These are phyloP conservation scores for Aythya baeri DNA, from an alignment of 2,113 vertebrate genomes.

Conservation along the genomic window DNA sequence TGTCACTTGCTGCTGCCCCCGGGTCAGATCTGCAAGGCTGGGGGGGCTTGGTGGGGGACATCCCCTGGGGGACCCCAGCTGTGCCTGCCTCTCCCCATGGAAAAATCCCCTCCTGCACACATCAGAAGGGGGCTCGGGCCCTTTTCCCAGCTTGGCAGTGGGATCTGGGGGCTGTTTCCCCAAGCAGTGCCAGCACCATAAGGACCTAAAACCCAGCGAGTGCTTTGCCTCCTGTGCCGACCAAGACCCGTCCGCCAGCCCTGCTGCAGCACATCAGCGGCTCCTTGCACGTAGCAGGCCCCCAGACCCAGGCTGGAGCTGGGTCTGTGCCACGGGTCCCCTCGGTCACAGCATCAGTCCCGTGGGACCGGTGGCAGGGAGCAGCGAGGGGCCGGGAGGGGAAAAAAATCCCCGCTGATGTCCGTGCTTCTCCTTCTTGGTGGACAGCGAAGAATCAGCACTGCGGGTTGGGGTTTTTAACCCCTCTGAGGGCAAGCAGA, in stretches of 20 bases:
- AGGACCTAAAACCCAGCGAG: background rate
- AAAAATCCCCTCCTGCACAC: background rate
- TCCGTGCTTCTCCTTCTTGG: background rate
- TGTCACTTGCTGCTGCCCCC: background rate
- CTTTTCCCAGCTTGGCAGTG: no score
- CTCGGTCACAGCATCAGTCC: background rate
- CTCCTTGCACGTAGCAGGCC: background rate
- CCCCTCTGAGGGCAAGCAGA: background rate
- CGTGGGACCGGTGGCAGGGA: background rate
- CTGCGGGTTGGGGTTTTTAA: background rate
- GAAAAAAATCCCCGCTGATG: background rate
- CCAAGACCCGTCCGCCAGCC: background rate
- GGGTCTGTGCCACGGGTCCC: background rate
- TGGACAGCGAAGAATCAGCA: background rate
- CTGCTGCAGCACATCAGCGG: background rate
- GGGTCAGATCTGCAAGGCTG: background rate
- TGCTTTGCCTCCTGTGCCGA: background rate
- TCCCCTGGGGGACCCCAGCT: background rate
- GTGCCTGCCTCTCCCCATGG: background rate
- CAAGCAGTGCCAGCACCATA: background rate
- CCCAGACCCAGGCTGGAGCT: no score
- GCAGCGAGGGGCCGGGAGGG: background rate
- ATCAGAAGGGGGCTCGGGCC: background rate
- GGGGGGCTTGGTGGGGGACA: background rate
- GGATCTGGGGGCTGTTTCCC: background rate